A percentile compares a stretch with the other conserved stretches of the same genome.
These are phyloP conservation scores for Seira ritae DNA, from an alignment of 2,888 invertebrate genomes.

Conservation along the genomic window DNA sequence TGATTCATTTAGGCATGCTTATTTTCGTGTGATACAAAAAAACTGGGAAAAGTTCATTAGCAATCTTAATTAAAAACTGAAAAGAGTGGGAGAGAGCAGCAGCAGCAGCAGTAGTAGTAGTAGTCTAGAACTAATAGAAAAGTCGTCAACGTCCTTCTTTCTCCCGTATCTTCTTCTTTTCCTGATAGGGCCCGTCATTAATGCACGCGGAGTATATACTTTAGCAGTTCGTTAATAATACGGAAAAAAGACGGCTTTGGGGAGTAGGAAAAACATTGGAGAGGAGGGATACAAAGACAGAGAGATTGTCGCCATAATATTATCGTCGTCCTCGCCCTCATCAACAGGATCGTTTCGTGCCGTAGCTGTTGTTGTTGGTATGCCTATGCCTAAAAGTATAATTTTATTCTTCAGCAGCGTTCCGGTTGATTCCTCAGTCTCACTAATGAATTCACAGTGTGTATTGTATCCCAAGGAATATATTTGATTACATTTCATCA, in stretches of 20 bases:
- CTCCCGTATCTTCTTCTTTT: too few species aligned
- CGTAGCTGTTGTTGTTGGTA: constrained; percentile 55
- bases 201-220: too few species aligned
- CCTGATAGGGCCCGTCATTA: too few species aligned
- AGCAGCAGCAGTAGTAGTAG: too few species aligned
- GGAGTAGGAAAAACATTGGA: constrained; percentile 41
- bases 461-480: constrained; percentile 47
- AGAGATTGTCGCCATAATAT: constrained; percentile 60
- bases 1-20: too few species aligned
- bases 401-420: constrained; percentile 43
- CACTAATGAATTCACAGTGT: constrained; percentile 60
- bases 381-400: not conserved
- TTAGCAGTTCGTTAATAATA: too few species aligned
- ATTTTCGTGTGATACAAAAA: not conserved
- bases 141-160: too few species aligned
- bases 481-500: constrained; percentile 64
- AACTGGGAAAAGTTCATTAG: constrained; percentile 64
- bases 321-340: constrained; percentile 58
- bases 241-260: constrained; percentile 44
- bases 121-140: too few species aligned
- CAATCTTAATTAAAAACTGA: constrained; percentile 67
- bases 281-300: constrained; percentile 30
- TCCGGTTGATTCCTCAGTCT: constrained; percentile 61
- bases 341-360: constrained; percentile 59
- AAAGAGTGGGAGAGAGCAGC: constrained; percentile 61